These are phyloP conservation scores for Lethenteron camtschaticum DNA, from an alignment of 2,113 vertebrate species.

Conservation along the genomic window DNA sequence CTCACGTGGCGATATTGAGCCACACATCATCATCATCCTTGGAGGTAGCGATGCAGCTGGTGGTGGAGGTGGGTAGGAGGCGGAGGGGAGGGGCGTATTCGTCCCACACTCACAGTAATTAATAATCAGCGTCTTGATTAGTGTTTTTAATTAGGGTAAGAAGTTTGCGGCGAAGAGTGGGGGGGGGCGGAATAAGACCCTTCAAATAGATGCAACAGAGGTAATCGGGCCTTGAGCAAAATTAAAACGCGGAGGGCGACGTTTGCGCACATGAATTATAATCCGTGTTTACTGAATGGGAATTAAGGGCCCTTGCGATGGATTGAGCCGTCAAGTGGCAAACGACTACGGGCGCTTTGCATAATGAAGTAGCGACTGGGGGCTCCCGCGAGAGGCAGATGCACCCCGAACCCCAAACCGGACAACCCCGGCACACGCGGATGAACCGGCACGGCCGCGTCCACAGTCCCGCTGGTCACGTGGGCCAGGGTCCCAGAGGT, in stretches of 20 bases:
- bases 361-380: neutral
- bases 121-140: too few relatives aligned
- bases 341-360: neutral
- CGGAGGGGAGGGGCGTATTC: too few relatives aligned
- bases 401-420: neutral
- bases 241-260: neutral
- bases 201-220: too few relatives aligned
- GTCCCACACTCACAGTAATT: too few relatives aligned
- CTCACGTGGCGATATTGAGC: too few relatives aligned
- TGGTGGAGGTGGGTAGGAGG: too few relatives aligned
- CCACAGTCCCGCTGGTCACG: neutral
- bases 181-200: too few relatives aligned
- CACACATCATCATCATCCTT: too few relatives aligned
- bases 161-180: too few relatives aligned
- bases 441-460: neutral
- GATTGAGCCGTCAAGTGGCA: conserved; percentile 4
- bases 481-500: too few relatives aligned
- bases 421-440: neutral
- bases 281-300: conserved; percentile 5
- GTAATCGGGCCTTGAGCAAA: neutral
- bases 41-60: too few relatives aligned
- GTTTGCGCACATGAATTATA: conserved; percentile 2
- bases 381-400: neutral
- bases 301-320: neutral
- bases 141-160: too few relatives aligned